phyloP scores from a whole-genome alignment of 1,140 invertebrate species.

The Neoseiulus cucumeris region DNA sequence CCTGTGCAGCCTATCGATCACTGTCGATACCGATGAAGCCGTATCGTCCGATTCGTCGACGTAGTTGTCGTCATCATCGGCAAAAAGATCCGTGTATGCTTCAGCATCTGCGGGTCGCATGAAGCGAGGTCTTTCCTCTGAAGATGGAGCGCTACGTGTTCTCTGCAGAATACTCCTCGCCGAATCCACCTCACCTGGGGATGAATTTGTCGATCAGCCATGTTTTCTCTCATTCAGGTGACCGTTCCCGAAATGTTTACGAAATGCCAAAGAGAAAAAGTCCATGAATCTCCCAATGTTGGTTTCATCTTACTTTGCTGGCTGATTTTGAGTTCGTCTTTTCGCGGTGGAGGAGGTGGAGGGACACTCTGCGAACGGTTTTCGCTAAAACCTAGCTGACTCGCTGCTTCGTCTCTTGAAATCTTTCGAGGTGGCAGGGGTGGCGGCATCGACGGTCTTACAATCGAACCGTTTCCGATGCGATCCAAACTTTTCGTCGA shows the following conservation, averaged over 20 bases:
- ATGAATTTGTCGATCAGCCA: no score
- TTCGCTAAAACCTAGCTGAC: not conserved
- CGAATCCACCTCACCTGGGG: not conserved
- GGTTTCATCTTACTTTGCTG: not conserved
- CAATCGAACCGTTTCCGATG: not conserved
- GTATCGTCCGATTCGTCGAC: slow-evolving; percentile 8
- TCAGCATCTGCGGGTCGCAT: not conserved
- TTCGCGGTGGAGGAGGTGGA: not conserved
- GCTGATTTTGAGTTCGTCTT: not conserved
- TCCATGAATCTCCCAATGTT: no score
- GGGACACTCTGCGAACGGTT: not conserved
- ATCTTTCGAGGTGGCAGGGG: not conserved
- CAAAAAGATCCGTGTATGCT: not conserved
- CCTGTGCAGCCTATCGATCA: not conserved
- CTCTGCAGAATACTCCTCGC: not conserved
- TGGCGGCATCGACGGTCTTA: not conserved
- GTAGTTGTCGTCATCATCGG: not conserved
- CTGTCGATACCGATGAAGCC: slow-evolving; percentile 8
- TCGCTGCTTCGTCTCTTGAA: not conserved
- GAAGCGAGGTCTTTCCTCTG: not conserved
- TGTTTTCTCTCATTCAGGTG: no score
- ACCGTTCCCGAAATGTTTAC: no score
- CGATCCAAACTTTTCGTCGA: slow-evolving; percentile 8
- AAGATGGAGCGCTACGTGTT: not conserved
- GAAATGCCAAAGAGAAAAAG: no score